These are phyloP conservation scores for Ataeniobius toweri DNA, from an alignment of 2,797 vertebrate genomes.

Conservation along the genomic window DNA sequence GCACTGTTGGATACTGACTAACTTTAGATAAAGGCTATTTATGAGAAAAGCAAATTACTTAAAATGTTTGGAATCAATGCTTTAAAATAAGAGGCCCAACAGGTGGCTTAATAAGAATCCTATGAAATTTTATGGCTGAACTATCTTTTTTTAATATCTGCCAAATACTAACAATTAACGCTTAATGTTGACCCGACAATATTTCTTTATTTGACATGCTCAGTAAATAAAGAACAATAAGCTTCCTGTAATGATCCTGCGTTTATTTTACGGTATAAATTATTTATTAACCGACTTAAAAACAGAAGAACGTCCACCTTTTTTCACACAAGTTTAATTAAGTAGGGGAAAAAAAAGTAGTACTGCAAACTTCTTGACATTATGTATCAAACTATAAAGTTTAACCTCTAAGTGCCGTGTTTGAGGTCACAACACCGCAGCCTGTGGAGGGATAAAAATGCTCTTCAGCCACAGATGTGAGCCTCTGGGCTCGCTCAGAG, in stretches of 20 bases:
- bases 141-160: too few relatives aligned
- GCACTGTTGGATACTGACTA: too few relatives aligned
- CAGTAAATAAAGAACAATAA: too few relatives aligned
- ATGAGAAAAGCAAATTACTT: too few relatives aligned
- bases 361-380: too few relatives aligned
- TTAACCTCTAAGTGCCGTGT: background rate
- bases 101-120: too few relatives aligned
- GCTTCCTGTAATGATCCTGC: background rate
- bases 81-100: too few relatives aligned
- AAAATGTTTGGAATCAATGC: too few relatives aligned
- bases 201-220: background rate
- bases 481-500: background rate
- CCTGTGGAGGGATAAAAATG: conserved; percentile 2
- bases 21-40: too few relatives aligned
- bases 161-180: background rate
- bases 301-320: background rate
- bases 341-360: background rate
- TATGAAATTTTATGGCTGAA: too few relatives aligned
- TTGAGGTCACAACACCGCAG: background rate
- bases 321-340: too few relatives aligned
- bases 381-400: background rate
- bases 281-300: background rate
- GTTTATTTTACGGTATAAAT: background rate
- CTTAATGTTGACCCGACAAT: background rate
- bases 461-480: conserved; percentile 6